These are phyloP conservation scores for Apis dorsata DNA, from an alignment of 1,140 invertebrate species.

Conservation along the genomic window DNA sequence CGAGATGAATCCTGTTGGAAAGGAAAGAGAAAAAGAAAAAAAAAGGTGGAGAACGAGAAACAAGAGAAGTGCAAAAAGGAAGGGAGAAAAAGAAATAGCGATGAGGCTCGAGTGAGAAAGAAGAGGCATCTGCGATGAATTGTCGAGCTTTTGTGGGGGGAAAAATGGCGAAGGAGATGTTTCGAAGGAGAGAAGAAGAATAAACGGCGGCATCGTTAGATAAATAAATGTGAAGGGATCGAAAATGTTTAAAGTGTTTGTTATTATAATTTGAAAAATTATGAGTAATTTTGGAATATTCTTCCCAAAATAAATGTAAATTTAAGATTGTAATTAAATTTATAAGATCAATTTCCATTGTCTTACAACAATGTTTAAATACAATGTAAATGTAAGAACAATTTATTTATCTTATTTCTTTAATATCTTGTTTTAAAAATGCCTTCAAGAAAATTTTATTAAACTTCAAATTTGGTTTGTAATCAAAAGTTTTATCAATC, in stretches of 20 bases:
- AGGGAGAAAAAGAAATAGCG: background rate
- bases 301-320: too few species aligned
- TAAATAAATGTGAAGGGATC: background rate
- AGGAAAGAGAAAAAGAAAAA: background rate
- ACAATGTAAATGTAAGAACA: too few species aligned
- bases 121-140: constrained; percentile 18
- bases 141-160: constrained; percentile 10
- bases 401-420: too few species aligned
- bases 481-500: too few species aligned
- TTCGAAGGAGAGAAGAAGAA: background rate
- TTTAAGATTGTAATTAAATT: too few species aligned
- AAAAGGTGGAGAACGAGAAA: background rate
- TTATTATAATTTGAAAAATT: too few species aligned
- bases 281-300: too few species aligned
- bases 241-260: background rate
- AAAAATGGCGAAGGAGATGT: background rate
- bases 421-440: too few species aligned
- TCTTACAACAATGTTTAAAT: too few species aligned
- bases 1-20: background rate
- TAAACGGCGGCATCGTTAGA: background rate
- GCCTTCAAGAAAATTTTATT: too few species aligned
- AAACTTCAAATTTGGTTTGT: too few species aligned
- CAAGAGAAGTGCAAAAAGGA: background rate
- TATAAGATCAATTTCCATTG: too few species aligned
- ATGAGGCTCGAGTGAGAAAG: background rate